Conservation (phyloP, 2,888 invertebrate species). For the Hecatera dysodea region DNA sequence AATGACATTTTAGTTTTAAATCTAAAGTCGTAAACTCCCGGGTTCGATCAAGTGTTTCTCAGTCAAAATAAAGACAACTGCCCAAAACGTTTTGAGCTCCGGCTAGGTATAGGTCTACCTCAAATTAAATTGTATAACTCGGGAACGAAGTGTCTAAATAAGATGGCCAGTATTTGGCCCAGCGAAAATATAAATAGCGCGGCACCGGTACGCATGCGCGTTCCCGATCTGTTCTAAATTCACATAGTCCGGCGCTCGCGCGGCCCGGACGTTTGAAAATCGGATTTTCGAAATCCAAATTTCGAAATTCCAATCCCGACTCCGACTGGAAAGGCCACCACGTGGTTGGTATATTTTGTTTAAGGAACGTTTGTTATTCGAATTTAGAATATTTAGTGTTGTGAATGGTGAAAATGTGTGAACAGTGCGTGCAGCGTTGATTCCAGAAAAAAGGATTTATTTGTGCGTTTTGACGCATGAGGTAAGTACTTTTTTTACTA, state of each 20-base stretch:
- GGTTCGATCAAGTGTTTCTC: slow-evolving; percentile 73
- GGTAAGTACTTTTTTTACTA: slow-evolving; percentile 70
- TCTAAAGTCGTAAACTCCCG: slow-evolving; percentile 61
- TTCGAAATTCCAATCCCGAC: slow-evolving; percentile 75
- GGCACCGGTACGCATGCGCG: slow-evolving; percentile 75
- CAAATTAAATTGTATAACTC: slow-evolving; percentile 43
- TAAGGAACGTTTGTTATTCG: slow-evolving; percentile 61
- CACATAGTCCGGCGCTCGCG: slow-evolving; percentile 83
- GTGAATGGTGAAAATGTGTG: slow-evolving; percentile 86
- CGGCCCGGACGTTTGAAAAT: slow-evolving; percentile 81
- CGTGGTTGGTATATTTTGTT: slow-evolving; percentile 52
- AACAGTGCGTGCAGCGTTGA: slow-evolving; percentile 84
- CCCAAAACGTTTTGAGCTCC: slow-evolving; percentile 67
- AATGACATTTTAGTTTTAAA: slow-evolving; percentile 44
- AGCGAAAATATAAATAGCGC: slow-evolving; percentile 84
- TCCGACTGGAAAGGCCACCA: slow-evolving; percentile 87
- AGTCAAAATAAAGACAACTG: slow-evolving; percentile 72
- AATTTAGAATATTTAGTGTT: slow-evolving; percentile 66
- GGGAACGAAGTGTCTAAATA: slow-evolving; percentile 65
- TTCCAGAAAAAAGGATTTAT: slow-evolving; percentile 72
- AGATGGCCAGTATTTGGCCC: slow-evolving; percentile 76
- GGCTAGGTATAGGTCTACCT: slow-evolving; percentile 50
- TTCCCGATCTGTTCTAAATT: slow-evolving; percentile 82
- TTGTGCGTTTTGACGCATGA: slow-evolving; percentile 73
- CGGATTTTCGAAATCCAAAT: slow-evolving; percentile 70